Percentiles rank a stretch among this genome's conserved stretches.
phyloP scores from a whole-genome alignment of 2,797 vertebrate species.

The Denticeps clupeoides region DNA sequence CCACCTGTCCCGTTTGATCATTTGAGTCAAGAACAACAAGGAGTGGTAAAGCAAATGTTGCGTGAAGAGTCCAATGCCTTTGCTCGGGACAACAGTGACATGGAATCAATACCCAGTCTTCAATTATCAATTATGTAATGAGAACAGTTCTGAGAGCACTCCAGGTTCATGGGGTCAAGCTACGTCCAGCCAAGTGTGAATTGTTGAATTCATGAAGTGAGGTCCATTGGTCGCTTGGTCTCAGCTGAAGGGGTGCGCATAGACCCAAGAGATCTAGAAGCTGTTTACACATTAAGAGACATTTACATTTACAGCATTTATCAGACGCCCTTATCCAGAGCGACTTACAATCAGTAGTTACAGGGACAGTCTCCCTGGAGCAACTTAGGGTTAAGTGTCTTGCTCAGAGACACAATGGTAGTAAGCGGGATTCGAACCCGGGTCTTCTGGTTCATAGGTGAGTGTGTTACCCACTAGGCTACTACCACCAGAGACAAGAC shows the following conservation, averaged over 20 bases:
- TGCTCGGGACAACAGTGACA: constrained; percentile 4
- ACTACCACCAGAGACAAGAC: too few relatives aligned
- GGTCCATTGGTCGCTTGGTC: constrained; percentile 8
- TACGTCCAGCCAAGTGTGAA: constrained; percentile 16
- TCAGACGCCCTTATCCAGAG: too few relatives aligned
- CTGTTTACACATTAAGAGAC: too few relatives aligned
- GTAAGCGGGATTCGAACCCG: too few relatives aligned
- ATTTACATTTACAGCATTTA: too few relatives aligned
- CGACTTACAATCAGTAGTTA: too few relatives aligned
- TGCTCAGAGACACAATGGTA: too few relatives aligned
- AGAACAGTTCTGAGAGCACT: constrained; percentile 7
- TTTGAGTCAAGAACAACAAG: constrained; percentile 1
- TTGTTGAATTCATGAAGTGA: constrained; percentile 5
- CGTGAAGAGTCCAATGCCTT: neutral
- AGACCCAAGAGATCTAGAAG: constrained; percentile 9
- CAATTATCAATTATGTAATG: constrained; percentile 5
- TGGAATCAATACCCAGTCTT: neutral
- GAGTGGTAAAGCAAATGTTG: neutral
- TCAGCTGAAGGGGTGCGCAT: constrained; percentile 10
- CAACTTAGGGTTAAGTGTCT: too few relatives aligned
- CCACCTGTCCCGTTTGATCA: constrained; percentile 10
- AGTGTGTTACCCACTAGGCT: too few relatives aligned
- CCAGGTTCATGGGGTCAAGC: constrained; percentile 8
- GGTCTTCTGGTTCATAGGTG: too few relatives aligned
- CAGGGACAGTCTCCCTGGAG: too few relatives aligned